A percentile compares a stretch with the other conserved stretches of the same genome.
phyloP scores from a whole-genome alignment of 2,113 vertebrate species.

The Dromaius novaehollandiae region DNA sequence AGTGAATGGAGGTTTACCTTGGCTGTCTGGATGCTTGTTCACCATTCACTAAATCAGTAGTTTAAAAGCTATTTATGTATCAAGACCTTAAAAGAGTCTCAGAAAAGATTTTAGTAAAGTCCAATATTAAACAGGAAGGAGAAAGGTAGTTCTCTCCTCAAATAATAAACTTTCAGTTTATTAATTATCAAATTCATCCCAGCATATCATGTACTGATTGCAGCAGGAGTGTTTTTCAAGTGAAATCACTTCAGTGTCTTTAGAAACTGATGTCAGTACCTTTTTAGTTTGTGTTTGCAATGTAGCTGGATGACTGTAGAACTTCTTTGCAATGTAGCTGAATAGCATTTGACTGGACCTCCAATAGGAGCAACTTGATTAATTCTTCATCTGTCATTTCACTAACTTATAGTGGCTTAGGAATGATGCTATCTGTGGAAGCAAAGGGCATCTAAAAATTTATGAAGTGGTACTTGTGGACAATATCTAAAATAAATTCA shows the following conservation, averaged over 20 bases:
- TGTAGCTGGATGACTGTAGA: not conserved
- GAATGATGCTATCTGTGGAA: not conserved
- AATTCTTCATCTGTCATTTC: not conserved
- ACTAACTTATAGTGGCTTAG: not conserved
- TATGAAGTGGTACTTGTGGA: not conserved
- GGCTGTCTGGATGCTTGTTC: not conserved
- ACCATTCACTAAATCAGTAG: not conserved
- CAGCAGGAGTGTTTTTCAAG: not conserved
- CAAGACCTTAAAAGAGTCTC: not conserved
- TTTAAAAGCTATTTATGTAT: not conserved
- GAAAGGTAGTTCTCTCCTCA: not conserved
- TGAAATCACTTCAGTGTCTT: not conserved
- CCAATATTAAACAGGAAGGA: not conserved
- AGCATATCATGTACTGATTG: not conserved
- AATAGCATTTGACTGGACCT: not conserved
- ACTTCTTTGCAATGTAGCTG: not conserved
- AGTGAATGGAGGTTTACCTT: not conserved
- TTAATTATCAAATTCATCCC: not conserved
- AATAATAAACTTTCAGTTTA: not conserved
- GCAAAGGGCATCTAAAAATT: not conserved
- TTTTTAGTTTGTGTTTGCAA: not conserved
- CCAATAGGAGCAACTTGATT: not conserved
- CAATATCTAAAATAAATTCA: not conserved
- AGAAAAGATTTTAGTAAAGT: not conserved
- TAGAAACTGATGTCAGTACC: not conserved